A percentile compares a stretch with the other conserved stretches of the same genome.
phyloP scores from a whole-genome alignment of 1,140 invertebrate species.

The Cryptotermes secundus region DNA sequence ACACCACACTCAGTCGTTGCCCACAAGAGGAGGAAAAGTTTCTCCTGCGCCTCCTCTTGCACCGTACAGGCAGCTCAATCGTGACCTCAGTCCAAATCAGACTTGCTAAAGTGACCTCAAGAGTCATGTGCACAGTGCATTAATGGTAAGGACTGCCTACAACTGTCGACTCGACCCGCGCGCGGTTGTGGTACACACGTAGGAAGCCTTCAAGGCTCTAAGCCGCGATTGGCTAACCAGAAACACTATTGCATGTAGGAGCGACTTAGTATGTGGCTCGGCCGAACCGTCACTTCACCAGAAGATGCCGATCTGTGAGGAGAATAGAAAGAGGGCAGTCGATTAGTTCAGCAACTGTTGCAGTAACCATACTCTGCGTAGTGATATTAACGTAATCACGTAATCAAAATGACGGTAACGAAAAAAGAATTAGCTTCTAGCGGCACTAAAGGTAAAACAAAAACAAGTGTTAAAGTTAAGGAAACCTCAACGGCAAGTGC shows the following conservation, averaged over 20 bases:
- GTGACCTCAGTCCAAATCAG: background rate
- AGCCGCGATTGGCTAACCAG: background rate
- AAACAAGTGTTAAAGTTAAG: background rate
- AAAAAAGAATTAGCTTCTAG: conserved; percentile 2
- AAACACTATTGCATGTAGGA: background rate
- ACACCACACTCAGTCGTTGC: background rate
- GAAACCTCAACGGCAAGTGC: background rate
- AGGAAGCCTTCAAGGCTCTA: background rate
- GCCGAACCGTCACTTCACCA: background rate
- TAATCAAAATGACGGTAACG: conserved; percentile 24
- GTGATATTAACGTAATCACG: background rate
- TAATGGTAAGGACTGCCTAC: background rate
- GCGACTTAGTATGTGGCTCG: background rate
- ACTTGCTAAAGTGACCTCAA: background rate
- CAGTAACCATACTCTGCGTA: background rate
- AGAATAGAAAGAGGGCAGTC: background rate
- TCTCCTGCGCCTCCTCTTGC: background rate
- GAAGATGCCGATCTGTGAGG: background rate
- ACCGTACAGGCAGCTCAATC: background rate
- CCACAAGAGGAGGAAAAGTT: background rate
- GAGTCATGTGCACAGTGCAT: background rate
- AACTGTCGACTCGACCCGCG: background rate
- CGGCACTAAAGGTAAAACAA: background rate
- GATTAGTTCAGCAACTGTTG: background rate
- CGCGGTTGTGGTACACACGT: background rate